These are phyloP conservation scores for Aleiodes leptofemur DNA, from an alignment of 2,888 invertebrate species.

Conservation along the genomic window DNA sequence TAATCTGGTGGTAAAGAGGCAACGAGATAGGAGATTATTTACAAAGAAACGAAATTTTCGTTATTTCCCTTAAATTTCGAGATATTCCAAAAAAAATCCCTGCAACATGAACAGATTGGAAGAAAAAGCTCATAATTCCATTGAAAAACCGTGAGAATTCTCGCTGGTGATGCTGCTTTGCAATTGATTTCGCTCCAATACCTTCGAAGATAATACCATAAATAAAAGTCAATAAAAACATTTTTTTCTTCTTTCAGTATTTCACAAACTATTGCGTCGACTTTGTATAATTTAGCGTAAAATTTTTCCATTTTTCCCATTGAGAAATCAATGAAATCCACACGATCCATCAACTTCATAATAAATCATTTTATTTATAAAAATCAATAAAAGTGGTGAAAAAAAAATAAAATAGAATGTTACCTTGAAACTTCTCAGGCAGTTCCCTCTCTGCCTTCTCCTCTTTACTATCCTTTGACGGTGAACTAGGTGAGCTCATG, in stretches of 20 bases:
- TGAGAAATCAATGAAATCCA: background rate
- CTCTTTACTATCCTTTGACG: slow-evolving; percentile 71
- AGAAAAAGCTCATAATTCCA: too few species aligned
- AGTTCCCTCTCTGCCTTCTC: slow-evolving; percentile 72
- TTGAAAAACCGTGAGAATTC: too few species aligned
- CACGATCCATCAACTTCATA: too few species aligned
- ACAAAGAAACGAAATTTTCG: too few species aligned
- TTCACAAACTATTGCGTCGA: background rate
- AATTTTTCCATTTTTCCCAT: background rate
- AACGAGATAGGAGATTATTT: too few species aligned
- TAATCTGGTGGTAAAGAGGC: too few species aligned
- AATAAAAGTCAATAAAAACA: background rate
- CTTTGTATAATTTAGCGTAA: too few species aligned
- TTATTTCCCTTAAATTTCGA: too few species aligned
- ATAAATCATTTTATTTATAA: too few species aligned
- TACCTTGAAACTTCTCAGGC: slow-evolving; percentile 71
- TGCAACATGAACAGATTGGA: too few species aligned
- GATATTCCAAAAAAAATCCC: background rate
- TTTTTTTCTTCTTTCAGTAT: slow-evolving; percentile 11
- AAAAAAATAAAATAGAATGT: slow-evolving; percentile 46
- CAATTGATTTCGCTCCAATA: too few species aligned
- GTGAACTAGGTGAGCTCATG: slow-evolving; percentile 72
- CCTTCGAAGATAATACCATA: background rate
- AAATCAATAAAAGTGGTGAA: background rate
- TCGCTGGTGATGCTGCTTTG: too few species aligned